Evolutionary conservation across 2,797 vertebrate genomes (phyloP).

Genomic region (Carduelis carduelis): DNA sequence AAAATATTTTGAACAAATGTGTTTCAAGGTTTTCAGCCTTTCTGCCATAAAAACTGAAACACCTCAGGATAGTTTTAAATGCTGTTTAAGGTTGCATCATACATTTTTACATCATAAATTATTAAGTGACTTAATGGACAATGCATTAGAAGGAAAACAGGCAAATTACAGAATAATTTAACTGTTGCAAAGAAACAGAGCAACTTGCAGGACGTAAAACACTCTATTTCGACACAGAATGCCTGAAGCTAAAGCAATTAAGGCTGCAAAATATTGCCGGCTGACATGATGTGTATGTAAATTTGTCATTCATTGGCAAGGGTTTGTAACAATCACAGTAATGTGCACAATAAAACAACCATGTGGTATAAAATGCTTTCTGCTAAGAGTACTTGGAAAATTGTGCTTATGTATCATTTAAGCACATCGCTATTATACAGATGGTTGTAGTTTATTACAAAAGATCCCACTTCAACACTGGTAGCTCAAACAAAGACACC

Average conservation of each 20-base stretch:
- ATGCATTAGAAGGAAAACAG: slow-evolving; percentile 79
- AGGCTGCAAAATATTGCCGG: slow-evolving; percentile 82
- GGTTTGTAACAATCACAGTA: slow-evolving; percentile 77
- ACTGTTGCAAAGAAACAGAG: slow-evolving; percentile 78
- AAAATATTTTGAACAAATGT: slow-evolving; percentile 18
- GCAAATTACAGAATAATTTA: slow-evolving; percentile 85
- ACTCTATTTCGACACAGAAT: slow-evolving; percentile 80
- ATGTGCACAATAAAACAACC: slow-evolving; percentile 73
- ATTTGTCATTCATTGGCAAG: slow-evolving; percentile 85
- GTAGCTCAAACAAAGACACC: slow-evolving; percentile 9
- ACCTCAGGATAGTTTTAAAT: slow-evolving; percentile 61
- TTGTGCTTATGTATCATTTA: slow-evolving; percentile 69
- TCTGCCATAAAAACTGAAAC: not conserved
- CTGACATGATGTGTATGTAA: slow-evolving; percentile 85
- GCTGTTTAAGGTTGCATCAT: slow-evolving; percentile 71
- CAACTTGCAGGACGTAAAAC: slow-evolving; percentile 81
- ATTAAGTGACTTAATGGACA: slow-evolving; percentile 83
- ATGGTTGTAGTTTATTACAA: slow-evolving; percentile 44
- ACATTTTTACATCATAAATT: slow-evolving; percentile 76
- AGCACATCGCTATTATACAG: slow-evolving; percentile 40
- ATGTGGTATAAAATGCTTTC: slow-evolving; percentile 72
- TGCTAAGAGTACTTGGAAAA: slow-evolving; percentile 65
- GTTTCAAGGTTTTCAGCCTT: slow-evolving; percentile 31
- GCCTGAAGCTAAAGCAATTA: slow-evolving; percentile 85
- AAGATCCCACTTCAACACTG: slow-evolving; percentile 5